A percentile compares a stretch with the other conserved stretches of the same genome.
phyloP scores from a whole-genome alignment of 2,797 vertebrate genomes.

The Molossus molossus region DNA sequence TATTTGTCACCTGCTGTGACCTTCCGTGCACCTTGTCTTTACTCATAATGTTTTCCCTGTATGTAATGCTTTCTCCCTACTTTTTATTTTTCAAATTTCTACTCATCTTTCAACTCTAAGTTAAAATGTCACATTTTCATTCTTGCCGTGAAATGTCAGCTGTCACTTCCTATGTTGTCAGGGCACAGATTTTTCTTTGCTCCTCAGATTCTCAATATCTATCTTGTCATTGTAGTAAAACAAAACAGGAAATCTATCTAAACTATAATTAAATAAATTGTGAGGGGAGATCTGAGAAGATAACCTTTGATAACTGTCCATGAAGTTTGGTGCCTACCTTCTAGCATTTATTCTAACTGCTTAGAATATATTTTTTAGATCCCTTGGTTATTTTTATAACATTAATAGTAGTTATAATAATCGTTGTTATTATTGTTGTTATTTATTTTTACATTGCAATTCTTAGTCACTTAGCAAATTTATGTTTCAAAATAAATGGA shows the following conservation, averaged over 20 bases:
- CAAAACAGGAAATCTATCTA: neutral
- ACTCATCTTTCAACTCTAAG: conserved; percentile 61
- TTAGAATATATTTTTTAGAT: neutral
- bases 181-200: neutral
- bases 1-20: conserved; percentile 8
- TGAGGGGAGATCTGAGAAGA: neutral
- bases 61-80: neutral
- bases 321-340: neutral
- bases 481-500: neutral
- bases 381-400: neutral
- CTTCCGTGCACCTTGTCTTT: conserved; percentile 34
- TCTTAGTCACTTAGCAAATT: neutral
- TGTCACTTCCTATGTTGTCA: conserved; percentile 40
- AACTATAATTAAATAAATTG: neutral
- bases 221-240: neutral
- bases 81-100: conserved; percentile 55
- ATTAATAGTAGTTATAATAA: neutral
- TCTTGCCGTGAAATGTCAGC: conserved; percentile 38
- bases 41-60: neutral
- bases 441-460: neutral
- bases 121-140: conserved; percentile 62
- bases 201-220: neutral
- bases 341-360: neutral
- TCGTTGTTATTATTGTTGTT: neutral
- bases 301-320: neutral